phyloP scores from a whole-genome alignment of 2,113 vertebrate species.

The Vireo altiloquus region DNA sequence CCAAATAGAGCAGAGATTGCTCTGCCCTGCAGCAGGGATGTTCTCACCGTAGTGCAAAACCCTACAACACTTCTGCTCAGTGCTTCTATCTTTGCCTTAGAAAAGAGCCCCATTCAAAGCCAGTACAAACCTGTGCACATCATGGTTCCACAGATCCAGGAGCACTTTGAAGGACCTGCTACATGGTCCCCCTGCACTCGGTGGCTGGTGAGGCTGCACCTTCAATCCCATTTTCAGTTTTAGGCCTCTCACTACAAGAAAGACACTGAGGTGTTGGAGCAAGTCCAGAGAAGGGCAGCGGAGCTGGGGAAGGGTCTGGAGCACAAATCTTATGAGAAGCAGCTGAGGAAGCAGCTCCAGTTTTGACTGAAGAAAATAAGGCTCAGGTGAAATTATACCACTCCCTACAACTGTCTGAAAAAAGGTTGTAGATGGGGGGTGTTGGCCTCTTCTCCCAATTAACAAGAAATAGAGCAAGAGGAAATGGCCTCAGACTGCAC shows the following conservation, averaged over 20 bases:
- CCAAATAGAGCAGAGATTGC: not conserved
- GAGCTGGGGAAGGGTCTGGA: not conserved
- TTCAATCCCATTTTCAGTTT: not conserved
- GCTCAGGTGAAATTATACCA: fast-evolving
- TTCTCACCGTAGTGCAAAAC: not conserved
- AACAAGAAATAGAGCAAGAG: not conserved
- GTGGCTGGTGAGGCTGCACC: fast-evolving
- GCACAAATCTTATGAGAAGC: not conserved
- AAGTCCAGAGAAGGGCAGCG: not conserved
- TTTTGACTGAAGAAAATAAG: not conserved
- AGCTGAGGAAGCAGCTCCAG: not conserved
- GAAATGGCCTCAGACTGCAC: not conserved
- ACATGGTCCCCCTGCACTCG: too few species aligned
- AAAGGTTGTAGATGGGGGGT: fast-evolving
- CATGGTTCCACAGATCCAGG: not conserved
- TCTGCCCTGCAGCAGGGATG: not conserved
- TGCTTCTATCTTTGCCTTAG: not conserved
- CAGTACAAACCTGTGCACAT: not conserved
- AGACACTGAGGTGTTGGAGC: not conserved
- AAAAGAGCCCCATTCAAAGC: not conserved
- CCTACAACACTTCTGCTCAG: not conserved
- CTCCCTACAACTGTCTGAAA: not conserved
- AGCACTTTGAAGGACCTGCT: not conserved
- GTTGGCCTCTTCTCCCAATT: not conserved
- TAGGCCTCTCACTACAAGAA: not conserved